Evolutionary conservation across 2,797 vertebrate genomes (phyloP).

Genomic region (Spea hammondii): DNA sequence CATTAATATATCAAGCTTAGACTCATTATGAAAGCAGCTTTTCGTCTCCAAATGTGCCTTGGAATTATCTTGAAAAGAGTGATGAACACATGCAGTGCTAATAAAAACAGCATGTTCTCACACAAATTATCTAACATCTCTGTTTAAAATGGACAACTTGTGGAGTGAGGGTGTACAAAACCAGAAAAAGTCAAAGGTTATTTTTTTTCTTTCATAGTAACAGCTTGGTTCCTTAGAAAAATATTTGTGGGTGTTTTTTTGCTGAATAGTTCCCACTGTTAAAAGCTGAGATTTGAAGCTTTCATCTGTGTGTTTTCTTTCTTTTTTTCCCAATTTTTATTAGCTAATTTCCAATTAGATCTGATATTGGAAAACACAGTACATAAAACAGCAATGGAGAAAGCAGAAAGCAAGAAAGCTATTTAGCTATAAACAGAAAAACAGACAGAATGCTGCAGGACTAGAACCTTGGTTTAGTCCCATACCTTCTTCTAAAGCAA

Average conservation of each 20-base stretch:
- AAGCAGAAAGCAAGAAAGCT: too few species aligned
- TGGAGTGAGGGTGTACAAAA: slow-evolving; percentile 2
- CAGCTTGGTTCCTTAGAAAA: slow-evolving; percentile 45
- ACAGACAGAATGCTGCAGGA: background rate
- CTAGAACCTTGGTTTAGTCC: too few species aligned
- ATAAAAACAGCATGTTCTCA: slow-evolving; percentile 42
- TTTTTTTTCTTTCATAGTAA: slow-evolving; percentile 39
- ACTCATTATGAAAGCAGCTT: slow-evolving; percentile 35
- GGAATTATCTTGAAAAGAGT: slow-evolving; percentile 27
- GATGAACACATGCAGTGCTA: slow-evolving; percentile 34
- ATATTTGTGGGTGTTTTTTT: slow-evolving; percentile 24
- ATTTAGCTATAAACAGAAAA: background rate
- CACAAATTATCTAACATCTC: slow-evolving; percentile 42
- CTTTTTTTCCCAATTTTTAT: slow-evolving; percentile 18
- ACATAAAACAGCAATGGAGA: too few species aligned
- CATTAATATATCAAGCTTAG: slow-evolving; percentile 15
- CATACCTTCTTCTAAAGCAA: too few species aligned
- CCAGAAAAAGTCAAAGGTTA: slow-evolving; percentile 38
- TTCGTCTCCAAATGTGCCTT: slow-evolving; percentile 17
- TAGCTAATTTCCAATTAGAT: slow-evolving; percentile 46
- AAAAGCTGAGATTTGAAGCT: slow-evolving; percentile 50
- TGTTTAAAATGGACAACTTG: slow-evolving; percentile 40
- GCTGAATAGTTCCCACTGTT: slow-evolving; percentile 38
- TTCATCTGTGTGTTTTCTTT: slow-evolving; percentile 33
- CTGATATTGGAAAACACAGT: slow-evolving; percentile 24